These are phyloP conservation scores for Dasysyrphus albostriatus DNA, from an alignment of 2,888 invertebrate species.

Conservation along the genomic window DNA sequence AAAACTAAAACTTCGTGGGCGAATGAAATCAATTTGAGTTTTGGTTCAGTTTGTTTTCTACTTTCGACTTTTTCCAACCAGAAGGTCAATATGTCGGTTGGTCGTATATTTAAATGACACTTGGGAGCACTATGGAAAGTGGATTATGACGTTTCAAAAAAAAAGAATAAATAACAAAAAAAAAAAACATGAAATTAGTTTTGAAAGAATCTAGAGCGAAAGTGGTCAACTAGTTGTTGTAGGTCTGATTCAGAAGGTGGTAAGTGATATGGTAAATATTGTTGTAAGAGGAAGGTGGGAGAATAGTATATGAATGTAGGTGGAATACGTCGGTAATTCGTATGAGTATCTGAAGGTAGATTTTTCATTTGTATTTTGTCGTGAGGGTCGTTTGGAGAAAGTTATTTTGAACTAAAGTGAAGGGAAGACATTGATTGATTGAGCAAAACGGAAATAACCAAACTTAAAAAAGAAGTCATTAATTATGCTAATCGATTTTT, in stretches of 20 bases:
- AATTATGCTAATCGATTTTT: conserved; percentile 37
- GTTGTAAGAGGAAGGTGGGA: background rate
- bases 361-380: conserved; percentile 12
- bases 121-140: conserved; percentile 35
- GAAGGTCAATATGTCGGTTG: conserved; percentile 66
- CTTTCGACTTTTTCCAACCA: conserved; percentile 35
- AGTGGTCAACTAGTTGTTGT: conserved; percentile 47
- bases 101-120: conserved; percentile 27
- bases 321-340: background rate
- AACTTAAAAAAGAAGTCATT: conserved; percentile 13
- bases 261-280: background rate
- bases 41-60: conserved; percentile 37
- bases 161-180: background rate
- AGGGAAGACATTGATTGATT: conserved; percentile 57
- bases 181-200: conserved; percentile 9
- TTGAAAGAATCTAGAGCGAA: conserved; percentile 62
- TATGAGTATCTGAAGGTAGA: background rate
- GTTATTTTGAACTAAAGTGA: conserved; percentile 38
- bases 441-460: conserved; percentile 47
- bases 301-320: background rate
- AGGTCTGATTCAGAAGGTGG: conserved; percentile 3
- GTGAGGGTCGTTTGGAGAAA: conserved; percentile 50
- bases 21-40: conserved; percentile 40
- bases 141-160: conserved; percentile 36
- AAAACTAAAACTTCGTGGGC: background rate